Conservation (phyloP, 2,888 invertebrate species). For the Nymphalis polychloros region DNA sequence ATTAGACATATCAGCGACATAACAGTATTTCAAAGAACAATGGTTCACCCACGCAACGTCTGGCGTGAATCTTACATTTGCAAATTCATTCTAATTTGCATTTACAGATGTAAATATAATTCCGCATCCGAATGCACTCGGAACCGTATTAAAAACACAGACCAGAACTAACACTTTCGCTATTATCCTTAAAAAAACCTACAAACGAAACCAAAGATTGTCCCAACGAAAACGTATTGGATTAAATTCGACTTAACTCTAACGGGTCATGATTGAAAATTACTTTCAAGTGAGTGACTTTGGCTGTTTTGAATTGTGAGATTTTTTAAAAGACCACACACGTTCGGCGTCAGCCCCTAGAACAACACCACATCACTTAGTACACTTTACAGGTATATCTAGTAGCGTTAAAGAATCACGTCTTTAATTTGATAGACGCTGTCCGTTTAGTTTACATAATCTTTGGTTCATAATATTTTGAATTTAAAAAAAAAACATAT, state of each 20-base stretch:
- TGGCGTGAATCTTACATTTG: constrained; percentile 63
- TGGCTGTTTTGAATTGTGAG: constrained; percentile 43
- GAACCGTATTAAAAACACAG: constrained; percentile 64
- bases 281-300: constrained; percentile 38
- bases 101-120: constrained; percentile 51
- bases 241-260: constrained; percentile 43
- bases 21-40: constrained; percentile 68
- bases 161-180: constrained; percentile 75
- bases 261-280: constrained; percentile 49
- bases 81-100: constrained; percentile 57
- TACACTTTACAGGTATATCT: constrained; percentile 77
- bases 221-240: constrained; percentile 11
- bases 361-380: constrained; percentile 79
- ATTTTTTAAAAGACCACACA: constrained; percentile 72
- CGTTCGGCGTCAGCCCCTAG: constrained; percentile 73
- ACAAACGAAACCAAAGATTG: background rate
- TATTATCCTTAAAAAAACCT: constrained; percentile 64
- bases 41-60: constrained; percentile 76
- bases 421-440: constrained; percentile 53
- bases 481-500: background rate
- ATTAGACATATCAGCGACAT: constrained; percentile 50
- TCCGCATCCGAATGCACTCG: constrained; percentile 41
- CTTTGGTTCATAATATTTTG: background rate
- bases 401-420: constrained; percentile 66
- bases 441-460: constrained; percentile 19